A percentile compares a stretch with the other conserved stretches of the same genome.
Evolutionary conservation across 2,797 vertebrate species (phyloP).

Genomic region (Chloroceryle inda): DNA sequence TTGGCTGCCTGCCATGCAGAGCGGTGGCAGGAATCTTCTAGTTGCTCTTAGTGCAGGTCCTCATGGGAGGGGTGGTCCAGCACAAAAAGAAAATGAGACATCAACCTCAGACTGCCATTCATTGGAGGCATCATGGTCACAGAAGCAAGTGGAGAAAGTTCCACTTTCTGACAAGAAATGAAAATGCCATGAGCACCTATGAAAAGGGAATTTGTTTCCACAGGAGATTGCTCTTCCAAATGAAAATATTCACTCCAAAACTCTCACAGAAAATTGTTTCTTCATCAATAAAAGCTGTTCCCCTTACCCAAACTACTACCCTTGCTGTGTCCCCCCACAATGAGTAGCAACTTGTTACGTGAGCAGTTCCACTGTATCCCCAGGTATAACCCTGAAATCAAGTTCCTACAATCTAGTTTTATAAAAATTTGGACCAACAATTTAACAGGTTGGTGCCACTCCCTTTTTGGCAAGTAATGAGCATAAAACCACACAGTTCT

Average conservation of each 20-base stretch:
- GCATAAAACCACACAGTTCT: background rate
- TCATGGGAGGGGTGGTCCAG: background rate
- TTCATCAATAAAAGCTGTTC: background rate
- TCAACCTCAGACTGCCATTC: accelerated
- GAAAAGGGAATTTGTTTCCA: background rate
- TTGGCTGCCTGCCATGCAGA: background rate
- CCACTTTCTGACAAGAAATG: background rate
- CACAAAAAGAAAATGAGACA: background rate
- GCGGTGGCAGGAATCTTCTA: background rate
- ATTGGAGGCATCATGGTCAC: background rate
- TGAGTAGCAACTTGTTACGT: background rate
- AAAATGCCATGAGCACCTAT: background rate
- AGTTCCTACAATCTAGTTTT: background rate
- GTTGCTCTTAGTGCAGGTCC: background rate
- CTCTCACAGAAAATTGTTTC: background rate
- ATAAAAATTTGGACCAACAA: background rate
- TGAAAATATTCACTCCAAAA: background rate
- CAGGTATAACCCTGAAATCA: background rate
- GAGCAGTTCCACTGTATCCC: background rate
- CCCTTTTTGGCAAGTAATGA: background rate
- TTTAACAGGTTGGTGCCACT: background rate
- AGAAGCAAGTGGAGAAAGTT: background rate
- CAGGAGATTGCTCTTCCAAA: background rate
- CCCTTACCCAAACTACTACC: background rate
- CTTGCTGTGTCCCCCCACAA: background rate